Evolutionary conservation across 2,113 vertebrate species (phyloP).

Genomic region (Myotis yumanensis): DNA sequence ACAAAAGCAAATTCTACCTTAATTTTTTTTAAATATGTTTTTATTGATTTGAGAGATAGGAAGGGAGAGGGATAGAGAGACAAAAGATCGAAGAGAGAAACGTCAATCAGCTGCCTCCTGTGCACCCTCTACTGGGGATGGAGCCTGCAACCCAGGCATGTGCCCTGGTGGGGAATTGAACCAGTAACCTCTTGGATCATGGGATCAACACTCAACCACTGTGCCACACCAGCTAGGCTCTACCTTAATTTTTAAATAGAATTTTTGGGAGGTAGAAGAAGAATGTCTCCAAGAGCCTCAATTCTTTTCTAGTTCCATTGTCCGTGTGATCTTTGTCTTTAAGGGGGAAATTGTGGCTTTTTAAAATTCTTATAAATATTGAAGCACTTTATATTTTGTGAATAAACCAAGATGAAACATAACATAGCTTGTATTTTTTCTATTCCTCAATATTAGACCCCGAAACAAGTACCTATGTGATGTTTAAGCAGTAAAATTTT

Average conservation of each 20-base stretch:
- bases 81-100: too few relatives aligned
- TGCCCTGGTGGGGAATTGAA: too few relatives aligned
- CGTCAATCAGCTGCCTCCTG: too few relatives aligned
- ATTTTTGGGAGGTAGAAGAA: not conserved
- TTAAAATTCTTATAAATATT: slow-evolving; percentile 18
- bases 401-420: not conserved
- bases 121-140: too few relatives aligned
- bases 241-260: not conserved
- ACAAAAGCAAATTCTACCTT: not conserved
- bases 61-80: too few relatives aligned
- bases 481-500: not conserved
- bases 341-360: not conserved
- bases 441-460: not conserved
- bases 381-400: slow-evolving; percentile 37
- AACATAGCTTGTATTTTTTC: slow-evolving; percentile 18
- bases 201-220: too few relatives aligned
- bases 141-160: too few relatives aligned
- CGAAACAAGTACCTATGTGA: not conserved
- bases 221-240: too few relatives aligned
- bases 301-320: not conserved
- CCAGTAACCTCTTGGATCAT: too few relatives aligned
- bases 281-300: not conserved
- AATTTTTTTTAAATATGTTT: not conserved
- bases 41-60: too few relatives aligned
- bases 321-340: not conserved